A percentile compares a stretch with the other conserved stretches of the same genome.
Evolutionary conservation across 1,140 invertebrate species (phyloP).

Genomic region (Achroia grisella): DNA sequence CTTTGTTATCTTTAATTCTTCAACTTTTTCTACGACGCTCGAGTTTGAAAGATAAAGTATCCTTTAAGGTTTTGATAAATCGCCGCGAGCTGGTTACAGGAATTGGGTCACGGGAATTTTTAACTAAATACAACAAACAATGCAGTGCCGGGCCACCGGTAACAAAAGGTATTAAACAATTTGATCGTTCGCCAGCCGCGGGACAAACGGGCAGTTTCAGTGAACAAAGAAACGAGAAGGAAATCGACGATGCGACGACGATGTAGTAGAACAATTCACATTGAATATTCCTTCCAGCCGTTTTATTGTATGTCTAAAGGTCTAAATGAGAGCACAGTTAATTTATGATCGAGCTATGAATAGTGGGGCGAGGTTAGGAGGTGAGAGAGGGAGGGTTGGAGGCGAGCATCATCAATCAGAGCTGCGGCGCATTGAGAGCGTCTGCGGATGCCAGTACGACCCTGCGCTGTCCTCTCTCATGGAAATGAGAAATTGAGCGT

Average conservation of each 20-base stretch:
- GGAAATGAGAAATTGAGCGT: too few species aligned
- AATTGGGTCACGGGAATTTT: background rate
- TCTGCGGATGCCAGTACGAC: too few species aligned
- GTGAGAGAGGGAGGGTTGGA: background rate
- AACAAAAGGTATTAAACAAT: background rate
- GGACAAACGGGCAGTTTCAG: background rate
- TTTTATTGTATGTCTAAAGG: background rate
- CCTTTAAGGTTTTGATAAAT: slow-evolving; percentile 32
- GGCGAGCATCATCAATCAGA: slow-evolving; percentile 4
- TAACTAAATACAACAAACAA: background rate
- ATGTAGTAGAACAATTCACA: background rate
- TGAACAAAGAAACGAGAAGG: background rate
- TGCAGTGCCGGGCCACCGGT: background rate
- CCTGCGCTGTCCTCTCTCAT: too few species aligned
- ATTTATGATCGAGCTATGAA: slow-evolving; percentile 8
- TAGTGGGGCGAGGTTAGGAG: slow-evolving; percentile 1
- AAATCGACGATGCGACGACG: background rate
- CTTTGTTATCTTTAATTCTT: slow-evolving; percentile 23
- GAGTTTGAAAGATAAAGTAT: slow-evolving; percentile 27
- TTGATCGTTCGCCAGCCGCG: background rate
- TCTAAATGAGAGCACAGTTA: slow-evolving; percentile 3
- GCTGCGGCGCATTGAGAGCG: background rate
- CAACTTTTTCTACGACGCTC: slow-evolving; percentile 9
- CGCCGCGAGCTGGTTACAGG: slow-evolving; percentile 8
- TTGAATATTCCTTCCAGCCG: background rate